phyloP scores from a whole-genome alignment of 2,113 vertebrate genomes.

The Tragelaphus scriptus region DNA sequence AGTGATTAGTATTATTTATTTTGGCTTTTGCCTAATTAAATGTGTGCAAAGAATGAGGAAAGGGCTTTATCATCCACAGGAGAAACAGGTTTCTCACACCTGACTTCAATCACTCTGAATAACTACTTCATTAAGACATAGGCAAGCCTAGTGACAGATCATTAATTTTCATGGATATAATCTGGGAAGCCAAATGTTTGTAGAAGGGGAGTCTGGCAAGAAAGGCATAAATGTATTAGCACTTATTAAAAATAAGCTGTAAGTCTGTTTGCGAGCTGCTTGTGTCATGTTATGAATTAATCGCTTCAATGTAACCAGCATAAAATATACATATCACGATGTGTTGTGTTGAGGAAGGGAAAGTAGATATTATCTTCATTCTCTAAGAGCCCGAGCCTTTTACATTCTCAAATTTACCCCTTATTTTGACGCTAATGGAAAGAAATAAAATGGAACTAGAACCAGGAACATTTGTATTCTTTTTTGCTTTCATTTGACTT shows the following conservation, averaged over 20 bases:
- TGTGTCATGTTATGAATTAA: constrained; percentile 63
- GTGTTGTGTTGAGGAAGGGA: background rate
- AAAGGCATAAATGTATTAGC: constrained; percentile 49
- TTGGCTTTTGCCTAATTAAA: constrained; percentile 78
- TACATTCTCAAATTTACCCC: background rate
- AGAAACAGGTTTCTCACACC: constrained; percentile 73
- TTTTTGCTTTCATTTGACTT: background rate
- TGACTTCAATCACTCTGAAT: constrained; percentile 73
- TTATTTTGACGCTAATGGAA: background rate
- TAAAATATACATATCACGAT: background rate
- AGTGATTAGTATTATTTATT: constrained; percentile 77
- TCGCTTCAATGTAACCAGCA: background rate
- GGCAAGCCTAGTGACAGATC: constrained; percentile 67
- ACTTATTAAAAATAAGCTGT: constrained; percentile 68
- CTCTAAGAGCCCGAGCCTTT: background rate
- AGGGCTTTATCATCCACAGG: constrained; percentile 61
- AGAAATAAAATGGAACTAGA: background rate
- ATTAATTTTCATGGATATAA: constrained; percentile 79
- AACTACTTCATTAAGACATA: constrained; percentile 73
- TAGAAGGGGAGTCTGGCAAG: constrained; percentile 58
- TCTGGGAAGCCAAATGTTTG: constrained; percentile 70
- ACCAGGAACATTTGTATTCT: background rate
- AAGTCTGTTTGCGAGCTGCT: constrained; percentile 45
- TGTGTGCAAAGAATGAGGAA: constrained; percentile 70
- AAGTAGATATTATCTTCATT: background rate